Conservation (phyloP, 2,797 vertebrate genomes). For the Schizopygopsis pylzovi region DNA sequence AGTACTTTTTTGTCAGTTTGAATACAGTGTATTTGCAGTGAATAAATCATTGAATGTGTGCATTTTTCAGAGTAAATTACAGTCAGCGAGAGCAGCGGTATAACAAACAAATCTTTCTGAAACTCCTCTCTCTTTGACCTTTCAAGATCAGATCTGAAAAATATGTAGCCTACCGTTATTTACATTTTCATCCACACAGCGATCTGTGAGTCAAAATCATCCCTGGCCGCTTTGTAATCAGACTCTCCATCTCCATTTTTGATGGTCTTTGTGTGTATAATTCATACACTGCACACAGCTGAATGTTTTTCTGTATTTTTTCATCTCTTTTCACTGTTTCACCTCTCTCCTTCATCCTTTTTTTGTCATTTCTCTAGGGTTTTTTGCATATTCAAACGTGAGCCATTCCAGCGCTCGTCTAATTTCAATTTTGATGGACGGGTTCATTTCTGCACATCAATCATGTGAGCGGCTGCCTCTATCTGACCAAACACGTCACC, state of each 20-base stretch:
- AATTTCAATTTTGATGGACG: slow-evolving; percentile 49
- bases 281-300: slow-evolving; percentile 11
- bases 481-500: slow-evolving; percentile 44
- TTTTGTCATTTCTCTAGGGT: background rate
- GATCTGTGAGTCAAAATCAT: slow-evolving; percentile 30
- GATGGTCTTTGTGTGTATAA: slow-evolving; percentile 14
- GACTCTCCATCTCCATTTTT: slow-evolving; percentile 19
- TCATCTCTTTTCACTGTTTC: background rate
- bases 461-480: slow-evolving; percentile 37
- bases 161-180: background rate
- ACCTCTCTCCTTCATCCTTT: background rate
- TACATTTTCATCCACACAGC: slow-evolving; percentile 25
- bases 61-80: slow-evolving; percentile 10
- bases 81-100: background rate
- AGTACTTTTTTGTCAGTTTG: background rate
- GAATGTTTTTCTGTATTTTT: background rate
- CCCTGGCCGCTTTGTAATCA: slow-evolving; percentile 14
- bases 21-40: background rate
- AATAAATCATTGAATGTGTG: background rate
- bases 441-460: slow-evolving; percentile 51
- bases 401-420: slow-evolving; percentile 15
- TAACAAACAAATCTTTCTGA: slow-evolving; percentile 20
- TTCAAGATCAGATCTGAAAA: slow-evolving; percentile 31
- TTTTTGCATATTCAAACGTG: slow-evolving; percentile 43
- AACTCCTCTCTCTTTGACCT: slow-evolving; percentile 34